Conservation (phyloP, 2,797 vertebrate genomes). For the Anas flavirostris region DNA sequence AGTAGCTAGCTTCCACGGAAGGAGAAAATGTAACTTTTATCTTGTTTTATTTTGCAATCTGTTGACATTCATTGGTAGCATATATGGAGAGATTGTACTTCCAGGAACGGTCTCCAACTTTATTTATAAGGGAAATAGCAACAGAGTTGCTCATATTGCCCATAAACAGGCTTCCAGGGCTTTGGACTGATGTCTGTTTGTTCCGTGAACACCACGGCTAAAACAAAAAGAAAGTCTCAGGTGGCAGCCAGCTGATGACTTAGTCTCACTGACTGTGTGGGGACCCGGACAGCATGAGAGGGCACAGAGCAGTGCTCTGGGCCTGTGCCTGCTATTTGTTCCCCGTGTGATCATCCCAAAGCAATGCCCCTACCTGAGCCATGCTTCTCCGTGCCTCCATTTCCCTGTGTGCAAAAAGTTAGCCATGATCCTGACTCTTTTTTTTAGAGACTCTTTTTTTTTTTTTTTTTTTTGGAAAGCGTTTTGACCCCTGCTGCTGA, state of each 20-base stretch:
- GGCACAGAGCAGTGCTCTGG: background rate
- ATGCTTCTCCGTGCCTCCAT: background rate
- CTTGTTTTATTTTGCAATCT: background rate
- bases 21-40: background rate
- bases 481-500: constrained; percentile 62
- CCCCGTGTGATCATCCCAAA: background rate
- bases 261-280: background rate
- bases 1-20: background rate
- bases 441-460: background rate
- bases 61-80: background rate
- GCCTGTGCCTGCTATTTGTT: background rate
- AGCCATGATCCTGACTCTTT: background rate
- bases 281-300: background rate
- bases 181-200: background rate
- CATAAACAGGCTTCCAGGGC: background rate
- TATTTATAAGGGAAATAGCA: constrained; percentile 15
- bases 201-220: background rate
- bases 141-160: background rate
- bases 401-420: background rate
- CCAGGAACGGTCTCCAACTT: background rate
- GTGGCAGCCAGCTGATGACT: background rate
- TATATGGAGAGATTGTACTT: background rate
- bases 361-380: background rate
- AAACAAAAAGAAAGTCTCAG: constrained; percentile 28
- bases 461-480: background rate